Evolutionary conservation across 2,888 invertebrate genomes (phyloP).

Genomic region (Coelinius sp.): DNA sequence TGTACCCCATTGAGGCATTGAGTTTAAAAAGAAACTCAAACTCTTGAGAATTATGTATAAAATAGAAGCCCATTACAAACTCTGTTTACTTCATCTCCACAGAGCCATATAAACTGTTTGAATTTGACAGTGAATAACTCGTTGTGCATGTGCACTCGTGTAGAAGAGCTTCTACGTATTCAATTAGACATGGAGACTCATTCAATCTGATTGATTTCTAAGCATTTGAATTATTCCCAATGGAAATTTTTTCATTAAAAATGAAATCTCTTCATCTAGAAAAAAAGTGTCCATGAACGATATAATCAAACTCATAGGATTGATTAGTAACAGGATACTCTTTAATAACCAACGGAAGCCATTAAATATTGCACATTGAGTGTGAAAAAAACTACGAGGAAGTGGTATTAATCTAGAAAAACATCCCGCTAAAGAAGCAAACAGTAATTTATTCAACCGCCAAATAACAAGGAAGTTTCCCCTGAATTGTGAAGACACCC

Average conservation of each 20-base stretch:
- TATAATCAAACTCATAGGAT: too few relatives aligned
- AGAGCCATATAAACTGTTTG: constrained; percentile 58
- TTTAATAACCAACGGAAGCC: not conserved
- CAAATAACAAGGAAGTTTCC: constrained; percentile 63
- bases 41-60: too few relatives aligned
- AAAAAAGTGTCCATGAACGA: too few relatives aligned
- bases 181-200: constrained; percentile 32
- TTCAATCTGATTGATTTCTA: constrained; percentile 14
- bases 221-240: not conserved
- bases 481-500: constrained; percentile 27
- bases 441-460: constrained; percentile 60
- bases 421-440: constrained; percentile 61
- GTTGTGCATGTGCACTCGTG: constrained; percentile 64
- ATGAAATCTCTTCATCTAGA: too few relatives aligned
- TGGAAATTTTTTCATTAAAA: not conserved
- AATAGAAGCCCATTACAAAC: constrained; percentile 37
- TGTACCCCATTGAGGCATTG: too few relatives aligned
- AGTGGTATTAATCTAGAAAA: constrained; percentile 51
- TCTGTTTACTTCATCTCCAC: constrained; percentile 53
- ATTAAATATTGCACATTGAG: not conserved
- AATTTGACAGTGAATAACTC: constrained; percentile 62
- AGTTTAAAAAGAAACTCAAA: too few relatives aligned
- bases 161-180: constrained; percentile 58
- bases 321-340: not conserved
- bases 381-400: not conserved